These are phyloP conservation scores for Neolamprologus fasciatus DNA, from an alignment of 2,113 vertebrate species.

Conservation along the genomic window DNA sequence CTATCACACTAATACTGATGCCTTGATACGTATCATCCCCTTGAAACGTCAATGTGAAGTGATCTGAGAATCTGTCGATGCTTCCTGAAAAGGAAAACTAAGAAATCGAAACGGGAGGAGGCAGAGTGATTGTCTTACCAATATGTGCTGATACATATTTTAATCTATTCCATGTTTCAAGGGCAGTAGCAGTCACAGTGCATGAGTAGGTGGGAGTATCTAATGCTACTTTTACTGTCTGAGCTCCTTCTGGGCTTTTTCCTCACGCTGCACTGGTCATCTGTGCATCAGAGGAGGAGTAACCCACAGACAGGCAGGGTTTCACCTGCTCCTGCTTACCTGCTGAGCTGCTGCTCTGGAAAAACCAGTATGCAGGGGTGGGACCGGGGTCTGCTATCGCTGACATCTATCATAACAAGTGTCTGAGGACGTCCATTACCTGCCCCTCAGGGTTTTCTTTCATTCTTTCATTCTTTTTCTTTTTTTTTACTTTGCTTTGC, in stretches of 20 bases:
- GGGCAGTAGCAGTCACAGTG: constrained; percentile 10
- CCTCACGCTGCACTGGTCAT: neutral
- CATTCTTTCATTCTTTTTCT: neutral
- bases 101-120: constrained; percentile 41
- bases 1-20: constrained; percentile 24
- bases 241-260: neutral
- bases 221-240: neutral
- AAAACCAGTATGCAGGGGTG: neutral
- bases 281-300: neutral
- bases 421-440: constrained; percentile 1
- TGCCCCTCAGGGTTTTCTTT: neutral
- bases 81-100: constrained; percentile 53
- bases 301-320: neutral
- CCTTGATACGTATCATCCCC: constrained; percentile 31
- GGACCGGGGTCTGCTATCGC: neutral
- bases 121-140: constrained; percentile 60
- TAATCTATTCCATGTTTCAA: constrained; percentile 34
- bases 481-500: neutral
- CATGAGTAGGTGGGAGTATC: neutral
- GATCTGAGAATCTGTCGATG: constrained; percentile 50
- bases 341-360: neutral
- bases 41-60: constrained; percentile 54
- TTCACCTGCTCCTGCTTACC: neutral
- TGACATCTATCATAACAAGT: constrained; percentile 33
- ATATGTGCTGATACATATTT: constrained; percentile 63